Base-by-base conservation (phyloP, 1,140 invertebrate genomes). In the Bradysia coprophila region DNA sequence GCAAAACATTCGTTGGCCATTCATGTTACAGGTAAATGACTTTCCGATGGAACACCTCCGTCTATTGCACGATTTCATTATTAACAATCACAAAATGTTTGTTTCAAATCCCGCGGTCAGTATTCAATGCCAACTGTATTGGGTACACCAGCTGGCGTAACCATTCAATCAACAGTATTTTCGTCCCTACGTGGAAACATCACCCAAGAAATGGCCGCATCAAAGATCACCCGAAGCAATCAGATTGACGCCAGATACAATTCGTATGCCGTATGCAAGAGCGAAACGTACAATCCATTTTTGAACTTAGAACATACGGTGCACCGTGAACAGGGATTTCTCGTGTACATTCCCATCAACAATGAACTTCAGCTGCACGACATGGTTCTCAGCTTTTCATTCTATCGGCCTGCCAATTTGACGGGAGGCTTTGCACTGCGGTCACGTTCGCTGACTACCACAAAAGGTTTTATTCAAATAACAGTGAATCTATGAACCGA, bases 271-370 rank as follows among this genome's bases (percentile, higher is more conserved):
- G 62, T 65, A 13, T 66, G 72, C 46, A 59, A 55, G 16, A 63
- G 69, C 39, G 66, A 67, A 46, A 66, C 59, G 48, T 74, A 71
- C 43, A 73, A 73, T 57, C 71, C 71, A 0, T 54, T 73, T 21
- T 55, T 58, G 5, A 69, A 73, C 49, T 51, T 67, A 22, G 73
- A 72, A 62, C 68, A 72, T 45, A 65, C 64, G 32, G 71, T 69
- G 37, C 68, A 70, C 40, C 61, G 69, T 33, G 62, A 65, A 38
- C 65, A 71, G 48, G 71, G 71, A 36, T 55, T 75, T 41, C 67
- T 74, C 24, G 66, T 65, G 15, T 70, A 72, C 48, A 47, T 74
- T 20, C 72, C 72, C 6, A 59, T 72, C 16, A 70, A 67, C 38
- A 60, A 49, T 32, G 53, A 60, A 22, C 28, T 58, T 9, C 55